Conservation (phyloP, 64 coral and sea anemone species). For the Porites australiensis region DNA sequence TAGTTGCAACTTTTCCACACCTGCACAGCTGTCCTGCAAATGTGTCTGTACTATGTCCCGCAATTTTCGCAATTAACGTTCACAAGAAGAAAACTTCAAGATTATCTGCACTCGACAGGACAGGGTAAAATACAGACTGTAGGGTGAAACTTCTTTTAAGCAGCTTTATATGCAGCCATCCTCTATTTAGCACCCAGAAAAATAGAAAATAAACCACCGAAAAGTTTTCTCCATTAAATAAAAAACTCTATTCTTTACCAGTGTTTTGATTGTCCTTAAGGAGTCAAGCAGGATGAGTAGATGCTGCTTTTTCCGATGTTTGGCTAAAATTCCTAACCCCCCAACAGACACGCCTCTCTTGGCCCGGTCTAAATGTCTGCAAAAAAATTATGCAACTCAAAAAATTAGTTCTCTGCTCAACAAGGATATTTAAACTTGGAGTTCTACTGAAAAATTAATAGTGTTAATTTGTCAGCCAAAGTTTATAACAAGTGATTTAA, state of each 20-base stretch:
- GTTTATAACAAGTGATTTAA: not conserved
- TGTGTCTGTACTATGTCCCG: too few species aligned
- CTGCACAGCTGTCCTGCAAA: too few species aligned
- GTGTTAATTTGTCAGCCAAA: not conserved
- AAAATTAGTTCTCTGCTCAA: not conserved
- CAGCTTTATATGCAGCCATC: too few species aligned
- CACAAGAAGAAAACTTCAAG: too few species aligned
- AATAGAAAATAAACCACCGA: not conserved
- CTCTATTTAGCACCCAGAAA: not conserved
- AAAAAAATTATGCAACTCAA: not conserved
- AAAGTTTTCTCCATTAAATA: not conserved
- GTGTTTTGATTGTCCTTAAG: constrained; percentile 93
- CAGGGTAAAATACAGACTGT: too few species aligned
- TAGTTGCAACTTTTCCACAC: too few species aligned
- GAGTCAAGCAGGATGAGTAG: constrained; percentile 90
- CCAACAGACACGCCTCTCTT: constrained; percentile 94
- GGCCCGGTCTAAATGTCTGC: constrained; percentile 86
- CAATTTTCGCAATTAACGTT: too few species aligned
- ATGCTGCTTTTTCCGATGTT: constrained; percentile 98
- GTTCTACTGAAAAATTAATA: not conserved
- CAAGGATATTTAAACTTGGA: not conserved
- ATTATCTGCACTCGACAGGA: too few species aligned
- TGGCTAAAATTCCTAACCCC: constrained; percentile 92
- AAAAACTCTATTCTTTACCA: constrained; percentile 57
- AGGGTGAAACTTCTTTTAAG: too few species aligned